Evolutionary conservation across 2,113 vertebrate species (phyloP), one percentile per base, ranked within the genome.

Genomic region (Aphyosemion australe): DNA sequence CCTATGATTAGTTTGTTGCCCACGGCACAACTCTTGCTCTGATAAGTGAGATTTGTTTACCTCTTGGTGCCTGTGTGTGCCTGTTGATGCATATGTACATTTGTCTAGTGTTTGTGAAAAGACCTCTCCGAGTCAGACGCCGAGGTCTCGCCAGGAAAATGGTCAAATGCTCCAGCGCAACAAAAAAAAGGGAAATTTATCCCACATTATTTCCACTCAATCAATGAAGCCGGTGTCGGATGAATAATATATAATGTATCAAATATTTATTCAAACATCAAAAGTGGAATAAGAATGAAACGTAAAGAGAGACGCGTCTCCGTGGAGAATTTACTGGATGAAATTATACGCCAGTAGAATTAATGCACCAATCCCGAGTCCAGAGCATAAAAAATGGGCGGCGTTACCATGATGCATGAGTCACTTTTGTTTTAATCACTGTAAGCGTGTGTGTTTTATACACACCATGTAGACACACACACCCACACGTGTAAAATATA

Each of bases 181-280:
- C 80, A 86, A 87, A 88, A 90, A 3, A 3, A 3, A 13, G 73
- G 74, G 65, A 89, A 92, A 91, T 81, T 75, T 88, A 89, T 83
- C 86, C 71, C 61, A 61, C 70, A 84, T 89, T 88, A 91, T 86
- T 89, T 89, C 85, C 88, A 83, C 85, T 85, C 80, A 65, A 88
- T 89, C 87, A 88, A 88, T 90, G 85, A 89, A 87, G 83, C 80
- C 74, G 21, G 68, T 75, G 69, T 87, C 74, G 86, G 82, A 89
- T 90, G 77, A 92, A 91, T 90, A 90, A 90, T 85, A 89, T 77
- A 91, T 89, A 78, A 76, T 37, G 62, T 69, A 61, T 89, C 77
- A 91, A 86, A 92, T 89, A 92, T 91, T 88, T 86, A 92, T 89
- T 88, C 72, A 72, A 79, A 86, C 69, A 78, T 59, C 70, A 75